These are phyloP conservation scores for Tragulus kanchil DNA, from an alignment of 2,113 vertebrate species.

Conservation along the genomic window DNA sequence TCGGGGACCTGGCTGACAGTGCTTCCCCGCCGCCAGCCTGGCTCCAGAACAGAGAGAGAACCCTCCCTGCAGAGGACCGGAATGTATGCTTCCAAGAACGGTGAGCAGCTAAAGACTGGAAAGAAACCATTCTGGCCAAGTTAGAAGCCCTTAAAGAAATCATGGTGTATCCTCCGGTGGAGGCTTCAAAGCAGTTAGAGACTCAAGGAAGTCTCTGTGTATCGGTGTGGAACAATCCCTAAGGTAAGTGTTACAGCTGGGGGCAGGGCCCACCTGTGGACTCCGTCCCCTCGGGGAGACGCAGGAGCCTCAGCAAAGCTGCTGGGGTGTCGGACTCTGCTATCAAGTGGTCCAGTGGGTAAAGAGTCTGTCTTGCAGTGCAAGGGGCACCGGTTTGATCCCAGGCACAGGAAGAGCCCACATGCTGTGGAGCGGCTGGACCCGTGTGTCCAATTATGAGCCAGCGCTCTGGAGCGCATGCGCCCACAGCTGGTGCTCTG, in stretches of 20 bases:
- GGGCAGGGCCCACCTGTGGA: fast-evolving
- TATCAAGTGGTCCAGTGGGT: not conserved
- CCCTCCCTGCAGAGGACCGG: not conserved
- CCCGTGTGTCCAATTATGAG: no score
- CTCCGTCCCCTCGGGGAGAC: not conserved
- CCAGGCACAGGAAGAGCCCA: no score
- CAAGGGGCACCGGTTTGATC: no score
- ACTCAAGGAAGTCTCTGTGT: not conserved
- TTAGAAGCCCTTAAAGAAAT: not conserved
- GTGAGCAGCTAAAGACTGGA: not conserved
- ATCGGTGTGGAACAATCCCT: not conserved
- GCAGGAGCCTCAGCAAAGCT: not conserved
- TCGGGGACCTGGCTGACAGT: not conserved
- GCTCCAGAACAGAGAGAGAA: not conserved
- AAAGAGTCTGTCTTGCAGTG: no score
- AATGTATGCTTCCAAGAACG: not conserved
- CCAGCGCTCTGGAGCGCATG: no score
- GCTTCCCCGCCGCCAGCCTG: not conserved
- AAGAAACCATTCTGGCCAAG: fast-evolving
- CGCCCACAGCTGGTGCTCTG: no score
- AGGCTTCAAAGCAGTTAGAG: not conserved
- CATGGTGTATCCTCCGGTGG: not conserved
- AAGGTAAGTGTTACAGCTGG: not conserved
- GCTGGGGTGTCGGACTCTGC: not conserved
- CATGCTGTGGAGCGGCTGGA: no score